Evolutionary conservation across 2,888 invertebrate genomes (phyloP).

Genomic region (Tipula confusa): DNA sequence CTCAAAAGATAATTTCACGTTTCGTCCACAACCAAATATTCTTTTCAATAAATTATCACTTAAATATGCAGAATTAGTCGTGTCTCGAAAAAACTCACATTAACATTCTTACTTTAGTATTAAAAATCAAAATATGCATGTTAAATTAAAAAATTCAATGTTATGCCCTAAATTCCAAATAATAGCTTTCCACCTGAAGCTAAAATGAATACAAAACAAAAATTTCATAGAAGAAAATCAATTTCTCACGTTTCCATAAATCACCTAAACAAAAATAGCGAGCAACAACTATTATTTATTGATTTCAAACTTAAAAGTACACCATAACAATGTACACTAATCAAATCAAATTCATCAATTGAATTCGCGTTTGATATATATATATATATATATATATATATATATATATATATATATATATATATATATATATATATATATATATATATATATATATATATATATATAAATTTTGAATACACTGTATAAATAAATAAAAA

Average conservation of each 20-base stretch:
- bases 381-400: background rate
- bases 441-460: too few species aligned
- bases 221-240: background rate
- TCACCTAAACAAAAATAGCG: conserved; percentile 25
- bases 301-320: background rate
- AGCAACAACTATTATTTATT: background rate
- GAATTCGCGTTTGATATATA: background rate
- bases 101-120: background rate
- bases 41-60: too few species aligned
- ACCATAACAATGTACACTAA: conserved; percentile 3
- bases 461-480: background rate
- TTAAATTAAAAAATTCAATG: background rate
- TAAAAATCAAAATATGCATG: background rate
- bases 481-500: background rate
- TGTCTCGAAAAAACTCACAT: background rate
- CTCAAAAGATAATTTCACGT: too few species aligned
- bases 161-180: conserved; percentile 4
- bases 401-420: background rate
- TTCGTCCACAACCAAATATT: too few species aligned
- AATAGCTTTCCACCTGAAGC: conserved; percentile 25
- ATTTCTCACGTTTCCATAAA: conserved; percentile 20
- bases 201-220: background rate
- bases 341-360: conserved; percentile 20
- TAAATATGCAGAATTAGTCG: too few species aligned
- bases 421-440: background rate